phyloP scores from a whole-genome alignment of 2,888 invertebrate genomes.

The Calephelis perditalis region DNA sequence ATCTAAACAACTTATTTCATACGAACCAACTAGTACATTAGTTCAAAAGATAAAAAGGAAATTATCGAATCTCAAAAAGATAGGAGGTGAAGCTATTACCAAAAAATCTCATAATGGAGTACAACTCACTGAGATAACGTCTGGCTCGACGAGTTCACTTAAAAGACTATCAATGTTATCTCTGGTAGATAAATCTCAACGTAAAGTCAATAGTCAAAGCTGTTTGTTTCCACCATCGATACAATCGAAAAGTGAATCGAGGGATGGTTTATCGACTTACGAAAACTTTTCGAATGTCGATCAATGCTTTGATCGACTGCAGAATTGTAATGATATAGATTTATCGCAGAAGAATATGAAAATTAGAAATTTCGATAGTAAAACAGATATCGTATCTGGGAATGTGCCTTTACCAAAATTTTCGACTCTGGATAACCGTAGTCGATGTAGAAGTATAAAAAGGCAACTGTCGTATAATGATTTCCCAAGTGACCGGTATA shows the following conservation, averaged over 20 bases:
- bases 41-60: constrained; percentile 74
- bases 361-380: constrained; percentile 65
- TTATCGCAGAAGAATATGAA: constrained; percentile 52
- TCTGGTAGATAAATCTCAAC: constrained; percentile 63
- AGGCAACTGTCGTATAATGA: constrained; percentile 74
- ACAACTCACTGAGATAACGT: constrained; percentile 69
- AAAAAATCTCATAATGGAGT: constrained; percentile 71
- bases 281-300: constrained; percentile 72
- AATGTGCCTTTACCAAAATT: constrained; percentile 62
- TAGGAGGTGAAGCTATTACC: constrained; percentile 64
- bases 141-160: constrained; percentile 63
- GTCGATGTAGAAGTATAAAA: constrained; percentile 65
- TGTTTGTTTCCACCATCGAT: constrained; percentile 62
- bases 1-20: constrained; percentile 70
- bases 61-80: constrained; percentile 70
- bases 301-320: constrained; percentile 68
- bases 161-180: constrained; percentile 70
- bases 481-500: constrained; percentile 64
- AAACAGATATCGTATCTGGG: constrained; percentile 52
- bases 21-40: constrained; percentile 67
- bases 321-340: constrained; percentile 49
- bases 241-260: constrained; percentile 59
- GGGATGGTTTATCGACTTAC: constrained; percentile 55
- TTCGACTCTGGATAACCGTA: constrained; percentile 69
- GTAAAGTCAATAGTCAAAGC: constrained; percentile 65